Base-by-base conservation (phyloP, 2,113 vertebrate species). In the Apaloderma vittatum region DNA sequence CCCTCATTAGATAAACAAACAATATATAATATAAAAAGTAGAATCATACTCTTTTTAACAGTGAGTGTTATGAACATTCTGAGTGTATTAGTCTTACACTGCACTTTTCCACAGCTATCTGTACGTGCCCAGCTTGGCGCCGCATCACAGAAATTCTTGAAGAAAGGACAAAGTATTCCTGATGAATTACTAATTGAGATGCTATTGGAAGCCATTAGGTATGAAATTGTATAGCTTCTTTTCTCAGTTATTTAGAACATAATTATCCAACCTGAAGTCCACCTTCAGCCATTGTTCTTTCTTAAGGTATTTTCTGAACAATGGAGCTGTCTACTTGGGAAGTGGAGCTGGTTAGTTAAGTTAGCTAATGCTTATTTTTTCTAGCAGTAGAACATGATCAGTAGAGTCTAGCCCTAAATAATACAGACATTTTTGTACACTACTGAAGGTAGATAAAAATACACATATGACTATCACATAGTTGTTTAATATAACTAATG, bases 171-270 rank as follows among this genome's bases (percentile, higher is more conserved):
- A 52, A 91, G 92, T 40, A 90, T 99, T 86, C 96, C 99, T 0
- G 98, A 99, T 96, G 93, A 98, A 59, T 94, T 99, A 59, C 90
- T 99, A 26, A 88, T 99, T 70, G 97, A 98, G 85, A 99, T 99
- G 86, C 59, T 99, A 12, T 94, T 98, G 58, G 98, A 99, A 80
- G 98, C 98, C 12, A 98, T 99, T 94, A 98, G 98, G 99, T 99
- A 98, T 94, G 98, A 94, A 91, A 70, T 34, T 40, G 9, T 48
- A 17, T 59, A 91, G 30, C 21, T 93, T 79, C 78, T 73, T 68
- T 19, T 8, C 12, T 54, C 14, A 30, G 21, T 88, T 83, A 37
- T 48, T 79, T 75, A 36, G 46, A 81, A 58, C 0, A 1, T 85
- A 62, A 48, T 70, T 80, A 23, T 74, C 23, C 20, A 43, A 5